Base-by-base conservation (phyloP, 37 sponge, comb jelly and placozoan genomes). In the Ephydatia muelleri region DNA sequence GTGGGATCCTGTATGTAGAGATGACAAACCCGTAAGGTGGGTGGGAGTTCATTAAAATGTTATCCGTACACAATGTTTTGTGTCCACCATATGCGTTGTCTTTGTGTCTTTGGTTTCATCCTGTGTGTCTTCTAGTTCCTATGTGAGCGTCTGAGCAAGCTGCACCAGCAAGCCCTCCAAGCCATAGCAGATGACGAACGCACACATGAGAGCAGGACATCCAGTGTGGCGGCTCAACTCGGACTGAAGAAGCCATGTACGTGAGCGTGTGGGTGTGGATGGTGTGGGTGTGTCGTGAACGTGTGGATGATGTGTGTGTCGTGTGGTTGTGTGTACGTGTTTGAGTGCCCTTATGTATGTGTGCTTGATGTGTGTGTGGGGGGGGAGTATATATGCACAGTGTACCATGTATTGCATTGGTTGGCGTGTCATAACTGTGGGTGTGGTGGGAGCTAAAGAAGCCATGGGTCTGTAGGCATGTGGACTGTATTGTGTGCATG, bases 111-210 rank as follows among this genome's bases (percentile, higher is more conserved):
- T 43, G 47, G 4, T 8, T 43, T 43, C 8, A 43, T 43, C 8
- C 8, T 38, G 65, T 36, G 5, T 34, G 12, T 26, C 35, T 37
- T 75, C 14, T 65, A 97, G 98, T 80, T 95, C 22, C 82, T 97
- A 70, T 97, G 98, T 81, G 93, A 95, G 64, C 80, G 98, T 3
- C 73, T 97, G 36, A 72, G 80, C 80, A 80, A 80, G n/a, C 70
- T 97, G 26, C 91, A 97, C 76, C 91, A 84, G 35, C 84, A 91
- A 74, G 57, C 91, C 5, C 68, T 87, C 37, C 67, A 68, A 8
- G 70, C 68, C 38, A 82, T 94, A 22, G 84, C 65, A 0, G 88
- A 88, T 31, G 67, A 75, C 2, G 48, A 39, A 26, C 11, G 5
- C 27, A 49, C 64, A 27, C 22, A 78, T 27, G 83, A 83, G 40